Percentiles rank a stretch among this genome's conserved stretches.
Conservation (phyloP, 2,113 vertebrate genomes). For the Amblyornis subalaris region DNA sequence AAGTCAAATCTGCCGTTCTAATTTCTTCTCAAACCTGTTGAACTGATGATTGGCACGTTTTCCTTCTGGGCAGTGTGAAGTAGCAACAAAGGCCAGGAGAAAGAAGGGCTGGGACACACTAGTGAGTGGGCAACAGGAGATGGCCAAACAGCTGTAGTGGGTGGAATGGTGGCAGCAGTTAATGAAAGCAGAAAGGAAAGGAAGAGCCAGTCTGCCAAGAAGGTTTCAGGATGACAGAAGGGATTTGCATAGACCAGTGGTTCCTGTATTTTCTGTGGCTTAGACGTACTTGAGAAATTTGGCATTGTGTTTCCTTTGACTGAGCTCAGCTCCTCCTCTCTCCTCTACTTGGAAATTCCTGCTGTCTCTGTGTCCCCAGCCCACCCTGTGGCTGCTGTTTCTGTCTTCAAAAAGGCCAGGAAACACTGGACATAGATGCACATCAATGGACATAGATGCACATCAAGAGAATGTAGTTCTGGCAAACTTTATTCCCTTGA, state of each 20-base stretch:
- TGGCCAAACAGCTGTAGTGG: not conserved
- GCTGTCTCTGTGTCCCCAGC: not conserved
- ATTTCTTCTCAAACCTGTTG: not conserved
- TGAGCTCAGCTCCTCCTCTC: not conserved
- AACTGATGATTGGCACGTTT: not conserved
- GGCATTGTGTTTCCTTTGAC: not conserved
- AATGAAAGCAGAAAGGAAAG: not conserved
- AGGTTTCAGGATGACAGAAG: conserved; percentile 11
- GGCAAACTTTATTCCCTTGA: not conserved
- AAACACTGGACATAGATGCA: not conserved
- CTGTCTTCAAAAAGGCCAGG: not conserved
- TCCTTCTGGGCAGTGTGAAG: not conserved
- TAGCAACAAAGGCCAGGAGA: not conserved
- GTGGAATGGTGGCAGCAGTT: not conserved
- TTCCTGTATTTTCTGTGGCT: not conserved
- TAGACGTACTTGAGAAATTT: not conserved
- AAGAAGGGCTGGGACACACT: not conserved
- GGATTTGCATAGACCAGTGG: conserved; percentile 18
- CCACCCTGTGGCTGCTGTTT: not conserved
- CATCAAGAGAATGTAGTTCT: rapidly evolving
- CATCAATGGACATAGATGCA: rapidly evolving
- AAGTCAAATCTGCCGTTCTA: not conserved
- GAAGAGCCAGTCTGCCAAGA: not conserved
- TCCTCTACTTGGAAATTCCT: not conserved
- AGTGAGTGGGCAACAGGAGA: not conserved